Base-by-base conservation (phyloP, 1,140 invertebrate species). In the Capitella teleta region DNA sequence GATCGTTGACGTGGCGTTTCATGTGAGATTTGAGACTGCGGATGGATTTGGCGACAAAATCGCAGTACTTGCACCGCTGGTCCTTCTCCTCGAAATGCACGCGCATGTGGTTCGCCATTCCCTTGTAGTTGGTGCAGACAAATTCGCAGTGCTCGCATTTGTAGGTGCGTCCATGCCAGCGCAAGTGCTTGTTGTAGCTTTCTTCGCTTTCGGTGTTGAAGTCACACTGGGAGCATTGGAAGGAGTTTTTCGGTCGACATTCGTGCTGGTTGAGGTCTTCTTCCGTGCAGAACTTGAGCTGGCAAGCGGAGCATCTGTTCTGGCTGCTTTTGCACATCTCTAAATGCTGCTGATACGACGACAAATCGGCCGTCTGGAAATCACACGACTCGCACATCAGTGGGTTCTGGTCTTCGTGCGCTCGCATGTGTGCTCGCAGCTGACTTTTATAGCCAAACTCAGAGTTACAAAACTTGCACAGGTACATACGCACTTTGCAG, bases 1-100 rank as follows among this genome's bases (percentile, higher is more conserved):
- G 65, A 54, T 70, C 68, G 47, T 69, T 70, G 38, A 65, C 57
- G 47, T 70, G 68, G 14, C 68, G 58, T 50, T 69, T 68, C 65
- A 70, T 67, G 59, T 70, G 68, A 8, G 68, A 70, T 51, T 70
- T 70, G 5, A 70, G 55, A 50, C 68, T 70, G 38, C 67, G 55
- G 21, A 54, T 63, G 18, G 65, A 68, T 3, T 61, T 58, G 0
- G 68, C 68, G 10, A 62, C 57, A 57, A 70, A 70, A 18, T 68
- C 66, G 54, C 68, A 70, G n/a, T 64, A 52, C 26, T 65, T 59
- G 55, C 68, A 70, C 46, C 63, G 61, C 14, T 67, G 47, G 3
- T 55, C 49, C 36, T 56, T 26, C 2, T 12, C 23, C 6, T 25
- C 49, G 41, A 21, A 21, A 36, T 26, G 34, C 36, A 41, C 19